These are phyloP conservation scores for Rhynchotus rufescens DNA, from an alignment of 2,797 vertebrate species.

Conservation along the genomic window DNA sequence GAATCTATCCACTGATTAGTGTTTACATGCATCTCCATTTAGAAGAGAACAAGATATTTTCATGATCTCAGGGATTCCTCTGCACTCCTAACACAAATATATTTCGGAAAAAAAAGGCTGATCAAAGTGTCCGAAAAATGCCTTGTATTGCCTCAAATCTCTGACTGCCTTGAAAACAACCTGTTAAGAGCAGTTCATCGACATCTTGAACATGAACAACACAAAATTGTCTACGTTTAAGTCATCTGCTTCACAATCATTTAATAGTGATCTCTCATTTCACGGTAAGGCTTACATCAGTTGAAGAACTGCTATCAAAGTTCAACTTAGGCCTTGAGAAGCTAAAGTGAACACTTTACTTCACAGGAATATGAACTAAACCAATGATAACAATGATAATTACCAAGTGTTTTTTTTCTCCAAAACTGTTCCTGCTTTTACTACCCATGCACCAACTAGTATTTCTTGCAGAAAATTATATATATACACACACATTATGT, in stretches of 20 bases:
- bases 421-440: not conserved
- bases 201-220: not conserved
- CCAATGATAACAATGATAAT: not conserved
- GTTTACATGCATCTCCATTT: not conserved
- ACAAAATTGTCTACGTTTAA: not conserved
- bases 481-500: not conserved
- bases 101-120: not conserved
- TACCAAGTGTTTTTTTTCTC: not conserved
- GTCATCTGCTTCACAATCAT: not conserved
- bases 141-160: not conserved
- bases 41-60: not conserved
- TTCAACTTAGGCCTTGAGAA: not conserved
- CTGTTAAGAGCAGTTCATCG: not conserved
- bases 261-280: not conserved
- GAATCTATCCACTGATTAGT: not conserved
- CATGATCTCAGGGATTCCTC: not conserved
- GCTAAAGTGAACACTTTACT: not conserved
- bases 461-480: not conserved
- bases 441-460: not conserved
- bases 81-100: not conserved
- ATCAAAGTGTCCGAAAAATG: not conserved
- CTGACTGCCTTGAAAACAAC: not conserved
- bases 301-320: not conserved
- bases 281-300: not conserved
- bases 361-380: not conserved